phyloP scores from a whole-genome alignment of 1,140 invertebrate species.

The Anoplolepis gracilipes region DNA sequence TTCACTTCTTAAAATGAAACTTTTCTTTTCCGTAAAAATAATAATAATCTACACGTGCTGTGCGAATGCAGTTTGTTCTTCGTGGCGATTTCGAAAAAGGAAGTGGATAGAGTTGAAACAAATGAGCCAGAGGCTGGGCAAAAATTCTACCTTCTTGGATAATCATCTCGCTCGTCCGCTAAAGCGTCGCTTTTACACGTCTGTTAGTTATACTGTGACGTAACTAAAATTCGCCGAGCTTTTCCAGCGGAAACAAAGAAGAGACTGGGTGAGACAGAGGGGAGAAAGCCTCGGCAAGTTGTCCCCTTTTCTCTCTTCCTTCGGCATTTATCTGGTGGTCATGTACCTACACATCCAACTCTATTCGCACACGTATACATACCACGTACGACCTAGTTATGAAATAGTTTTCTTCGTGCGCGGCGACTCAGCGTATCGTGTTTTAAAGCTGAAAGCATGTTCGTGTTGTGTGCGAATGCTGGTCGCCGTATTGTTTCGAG shows the following conservation, averaged over 20 bases:
- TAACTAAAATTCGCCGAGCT: slow-evolving; percentile 49
- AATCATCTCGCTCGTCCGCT: slow-evolving; percentile 15
- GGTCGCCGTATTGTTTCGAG: slow-evolving; percentile 73
- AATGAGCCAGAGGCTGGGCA: not conserved
- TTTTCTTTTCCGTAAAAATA: not conserved
- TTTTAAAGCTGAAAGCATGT: slow-evolving; percentile 84
- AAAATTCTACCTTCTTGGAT: slow-evolving; percentile 31
- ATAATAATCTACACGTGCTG: not conserved
- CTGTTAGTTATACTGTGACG: slow-evolving; percentile 15
- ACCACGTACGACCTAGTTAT: slow-evolving; percentile 73
- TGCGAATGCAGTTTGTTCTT: not conserved
- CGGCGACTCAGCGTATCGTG: slow-evolving; percentile 73
- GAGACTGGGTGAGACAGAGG: slow-evolving; percentile 13
- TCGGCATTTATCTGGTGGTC: not conserved
- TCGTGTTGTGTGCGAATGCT: slow-evolving; percentile 75
- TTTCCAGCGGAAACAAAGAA: slow-evolving; percentile 30
- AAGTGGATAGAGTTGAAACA: slow-evolving; percentile 5
- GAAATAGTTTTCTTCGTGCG: slow-evolving; percentile 69
- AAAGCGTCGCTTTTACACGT: slow-evolving; percentile 19
- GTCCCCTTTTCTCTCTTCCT: slow-evolving; percentile 42
- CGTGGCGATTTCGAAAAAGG: not conserved
- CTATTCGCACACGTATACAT: not conserved
- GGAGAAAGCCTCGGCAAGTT: not conserved
- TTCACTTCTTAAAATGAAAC: not conserved
- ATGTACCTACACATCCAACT: not conserved